Conservation (phyloP, 92 coral and sea anemone genomes). For the Palythoa grandis region DNA sequence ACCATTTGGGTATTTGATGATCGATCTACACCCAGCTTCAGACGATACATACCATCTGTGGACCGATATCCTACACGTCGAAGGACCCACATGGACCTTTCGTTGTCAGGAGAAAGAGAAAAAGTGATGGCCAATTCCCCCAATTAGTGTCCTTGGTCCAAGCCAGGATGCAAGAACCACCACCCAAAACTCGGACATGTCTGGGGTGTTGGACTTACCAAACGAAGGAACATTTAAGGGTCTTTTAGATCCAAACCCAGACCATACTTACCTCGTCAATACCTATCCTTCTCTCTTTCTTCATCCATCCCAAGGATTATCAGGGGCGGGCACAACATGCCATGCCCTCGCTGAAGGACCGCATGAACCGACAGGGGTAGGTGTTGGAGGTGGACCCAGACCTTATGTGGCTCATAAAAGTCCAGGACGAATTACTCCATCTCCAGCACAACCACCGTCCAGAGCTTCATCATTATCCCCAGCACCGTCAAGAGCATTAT, state of each 20-base stretch:
- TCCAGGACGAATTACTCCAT: neutral
- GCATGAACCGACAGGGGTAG: neutral
- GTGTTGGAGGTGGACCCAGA: neutral
- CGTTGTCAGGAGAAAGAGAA: too few relatives aligned
- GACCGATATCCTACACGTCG: too few relatives aligned
- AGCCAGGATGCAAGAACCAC: neutral
- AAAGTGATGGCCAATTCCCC: too few relatives aligned
- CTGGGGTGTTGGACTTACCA: neutral
- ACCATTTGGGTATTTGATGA: too few relatives aligned
- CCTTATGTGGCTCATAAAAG: neutral
- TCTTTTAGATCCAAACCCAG: neutral
- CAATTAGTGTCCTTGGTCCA: too few relatives aligned
- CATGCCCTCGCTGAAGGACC: neutral
- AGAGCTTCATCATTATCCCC: too few relatives aligned
- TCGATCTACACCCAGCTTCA: too few relatives aligned
- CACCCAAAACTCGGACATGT: neutral
- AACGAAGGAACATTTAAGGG: neutral
- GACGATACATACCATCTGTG: too few relatives aligned
- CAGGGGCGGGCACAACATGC: neutral
- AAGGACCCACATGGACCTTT: too few relatives aligned
- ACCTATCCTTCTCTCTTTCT: too few relatives aligned
- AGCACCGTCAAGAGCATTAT: neutral
- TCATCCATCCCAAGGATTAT: neutral
- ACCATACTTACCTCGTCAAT: neutral
- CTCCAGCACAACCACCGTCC: too few relatives aligned